Base-by-base conservation (phyloP, 2,113 vertebrate genomes). In the Phoxinus phoxinus region DNA sequence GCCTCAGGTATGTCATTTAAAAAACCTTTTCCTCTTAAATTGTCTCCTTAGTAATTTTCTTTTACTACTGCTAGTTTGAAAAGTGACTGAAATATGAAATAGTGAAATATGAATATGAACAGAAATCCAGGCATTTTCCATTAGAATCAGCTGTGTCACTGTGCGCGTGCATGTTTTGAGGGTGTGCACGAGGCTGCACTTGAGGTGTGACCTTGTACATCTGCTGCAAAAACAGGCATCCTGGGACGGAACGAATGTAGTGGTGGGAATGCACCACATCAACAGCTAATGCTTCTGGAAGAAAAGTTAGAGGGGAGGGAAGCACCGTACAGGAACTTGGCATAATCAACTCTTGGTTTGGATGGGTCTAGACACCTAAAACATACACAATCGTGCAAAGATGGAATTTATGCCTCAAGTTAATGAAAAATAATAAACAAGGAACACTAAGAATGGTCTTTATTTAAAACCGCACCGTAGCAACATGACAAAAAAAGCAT, bases 351-450 rank as follows among this genome's bases (percentile, higher is more conserved):
- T 77, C 27, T 23, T 56, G 48, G 74, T 56, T 35, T 51, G 74
- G 19, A 77, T 56, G 48, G 51, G 27, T 51, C 48, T 77, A 77
- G 30, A 77, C 25, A 17, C 48, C 30, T 77, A 35, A 77, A 77
- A 77, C 74, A 76, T 30, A 76, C 74, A 77, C 48, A 53, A 56
- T 53, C 74, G 23, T 21, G 74, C 46, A 77, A 56, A 77, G 74
- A 77, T 35, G 74, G 27, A 77, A 77, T 21, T 53, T 30, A 77
- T 56, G 11, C 74, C 48, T 77, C 51, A n/a, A 32, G 74, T 77
- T 77, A 32, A 77, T 53, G 30, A 59, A 80, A 41, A 80, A 80
- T 61, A 80, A 80, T 27, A 80, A 56, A 80, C 32, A 27, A 77
- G 30, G 19, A 19, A 32, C 35, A 19, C 10, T 25, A 79, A 25